Conservation (phyloP, 2,888 invertebrate genomes). For the Eupithecia vulgata region DNA sequence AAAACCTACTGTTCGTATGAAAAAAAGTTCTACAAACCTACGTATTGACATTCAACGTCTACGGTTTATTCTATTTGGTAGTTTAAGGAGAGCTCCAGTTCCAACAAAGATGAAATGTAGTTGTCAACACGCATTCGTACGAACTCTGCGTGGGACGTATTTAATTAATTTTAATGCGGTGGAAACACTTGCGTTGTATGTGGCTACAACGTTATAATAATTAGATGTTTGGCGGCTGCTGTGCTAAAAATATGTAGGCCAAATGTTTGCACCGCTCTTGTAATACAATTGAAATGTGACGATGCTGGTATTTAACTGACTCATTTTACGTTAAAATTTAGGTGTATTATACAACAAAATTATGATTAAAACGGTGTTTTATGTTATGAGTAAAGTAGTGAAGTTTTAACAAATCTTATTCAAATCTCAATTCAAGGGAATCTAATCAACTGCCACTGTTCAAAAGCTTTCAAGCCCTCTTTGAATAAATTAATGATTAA, state of each 20-base stretch:
- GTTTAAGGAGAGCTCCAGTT: constrained; percentile 36
- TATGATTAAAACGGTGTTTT: too few species aligned
- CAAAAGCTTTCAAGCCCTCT: not conserved
- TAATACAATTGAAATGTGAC: not conserved
- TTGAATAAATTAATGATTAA: too few species aligned
- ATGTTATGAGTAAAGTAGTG: too few species aligned
- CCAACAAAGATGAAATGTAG: constrained; percentile 61
- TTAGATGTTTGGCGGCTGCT: constrained; percentile 37
- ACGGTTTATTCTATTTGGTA: not conserved
- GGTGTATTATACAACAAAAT: not conserved
- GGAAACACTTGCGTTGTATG: constrained; percentile 49
- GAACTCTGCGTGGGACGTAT: constrained; percentile 65
- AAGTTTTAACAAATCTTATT: not conserved
- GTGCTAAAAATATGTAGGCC: constrained; percentile 18
- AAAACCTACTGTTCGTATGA: not conserved
- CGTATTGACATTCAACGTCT: not conserved
- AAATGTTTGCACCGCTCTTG: not conserved
- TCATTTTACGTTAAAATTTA: not conserved
- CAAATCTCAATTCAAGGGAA: not conserved
- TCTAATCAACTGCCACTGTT: not conserved
- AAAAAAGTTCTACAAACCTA: not conserved
- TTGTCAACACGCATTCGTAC: constrained; percentile 58
- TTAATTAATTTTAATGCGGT: constrained; percentile 70
- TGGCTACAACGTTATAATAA: constrained; percentile 47
- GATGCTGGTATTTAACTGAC: not conserved